Base-by-base conservation (phyloP, 2,888 invertebrate species). In the Adela reaumurella region DNA sequence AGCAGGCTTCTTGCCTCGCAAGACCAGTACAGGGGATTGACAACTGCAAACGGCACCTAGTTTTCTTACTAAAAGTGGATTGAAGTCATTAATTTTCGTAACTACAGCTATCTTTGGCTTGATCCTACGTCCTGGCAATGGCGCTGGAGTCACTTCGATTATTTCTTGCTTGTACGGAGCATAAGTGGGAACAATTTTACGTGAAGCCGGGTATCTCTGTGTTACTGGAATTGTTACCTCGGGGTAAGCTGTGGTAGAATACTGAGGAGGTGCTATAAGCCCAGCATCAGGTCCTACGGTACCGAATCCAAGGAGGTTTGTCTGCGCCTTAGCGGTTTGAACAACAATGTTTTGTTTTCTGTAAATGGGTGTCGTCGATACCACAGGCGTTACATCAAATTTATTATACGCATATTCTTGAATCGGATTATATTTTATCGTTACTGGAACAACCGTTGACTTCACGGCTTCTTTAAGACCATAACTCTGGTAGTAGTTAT, bases 11-110 rank as follows among this genome's bases (percentile, higher is more conserved):
- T 74, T 56, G 81, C 81, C 58, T 80, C 35, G 74, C 1, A 84
- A 64, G 19, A 73, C 68, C 29, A 84, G 56, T 1, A 81, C 68
- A 45, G 84, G 83, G 1, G 84, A 83, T 54, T 81, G 80, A 59
- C 89, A 89, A 49, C 87, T 88, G 56, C 89, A 89, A 48, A 88
- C 87, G 3, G 88, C 88, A 2, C 87, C 87, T 11, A 89, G 68
- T 68, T 89, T 89, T 42, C 85, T 82, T 0, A 88, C 80, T 17
- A 89, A 71, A 8, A 89, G 67, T 1, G 89, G 88, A 63, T 88
- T 88, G 55, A 86, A 83, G 56, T 88, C 88, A 56, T 88, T 88
- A 53, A 86, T 81, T 63, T 87, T 86, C 0, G 87, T 83, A 2
- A 87, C 83, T 8, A 86, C 82, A 42, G 80, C 81, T 35, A 81